Percentiles rank a stretch among this genome's conserved stretches.
phyloP scores from a whole-genome alignment of 2,888 invertebrate species.

The Caenorhabditis imperialis region DNA sequence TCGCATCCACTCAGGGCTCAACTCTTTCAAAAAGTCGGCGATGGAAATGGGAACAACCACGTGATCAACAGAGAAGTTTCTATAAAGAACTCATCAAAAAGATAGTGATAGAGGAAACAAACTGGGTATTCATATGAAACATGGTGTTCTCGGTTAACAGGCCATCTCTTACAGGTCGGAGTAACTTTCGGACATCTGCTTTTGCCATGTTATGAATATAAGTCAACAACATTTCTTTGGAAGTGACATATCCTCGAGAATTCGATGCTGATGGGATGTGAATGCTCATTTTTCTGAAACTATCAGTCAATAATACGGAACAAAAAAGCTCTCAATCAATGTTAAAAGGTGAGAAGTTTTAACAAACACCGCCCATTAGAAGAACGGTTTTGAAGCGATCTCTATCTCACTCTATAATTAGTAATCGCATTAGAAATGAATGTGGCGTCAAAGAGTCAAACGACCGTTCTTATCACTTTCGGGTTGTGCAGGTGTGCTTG shows the following conservation, averaged over 20 bases:
- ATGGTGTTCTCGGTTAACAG: conserved; percentile 68
- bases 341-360: conserved; percentile 22
- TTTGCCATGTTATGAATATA: conserved; percentile 64
- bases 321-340: background rate
- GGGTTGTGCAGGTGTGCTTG: conserved; percentile 14
- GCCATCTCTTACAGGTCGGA: conserved; percentile 67
- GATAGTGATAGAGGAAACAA: conserved; percentile 1
- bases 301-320: too few species aligned
- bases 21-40: conserved; percentile 61
- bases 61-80: conserved; percentile 71
- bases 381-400: conserved; percentile 24
- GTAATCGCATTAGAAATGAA: conserved; percentile 52
- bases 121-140: conserved; percentile 69
- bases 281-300: conserved; percentile 32
- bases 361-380: conserved; percentile 25
- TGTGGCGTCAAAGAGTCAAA: conserved; percentile 38
- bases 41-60: conserved; percentile 67
- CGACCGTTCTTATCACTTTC: conserved; percentile 41
- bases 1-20: conserved; percentile 65
- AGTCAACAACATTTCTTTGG: conserved; percentile 59
- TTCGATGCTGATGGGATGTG: conserved; percentile 55
- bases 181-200: conserved; percentile 56
- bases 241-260: conserved; percentile 59
- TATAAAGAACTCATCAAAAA: conserved; percentile 21
- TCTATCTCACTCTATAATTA: conserved; percentile 43